Evolutionary conservation across 2,888 invertebrate species (phyloP).

Genomic region (Dermolepida albohirtum): DNA sequence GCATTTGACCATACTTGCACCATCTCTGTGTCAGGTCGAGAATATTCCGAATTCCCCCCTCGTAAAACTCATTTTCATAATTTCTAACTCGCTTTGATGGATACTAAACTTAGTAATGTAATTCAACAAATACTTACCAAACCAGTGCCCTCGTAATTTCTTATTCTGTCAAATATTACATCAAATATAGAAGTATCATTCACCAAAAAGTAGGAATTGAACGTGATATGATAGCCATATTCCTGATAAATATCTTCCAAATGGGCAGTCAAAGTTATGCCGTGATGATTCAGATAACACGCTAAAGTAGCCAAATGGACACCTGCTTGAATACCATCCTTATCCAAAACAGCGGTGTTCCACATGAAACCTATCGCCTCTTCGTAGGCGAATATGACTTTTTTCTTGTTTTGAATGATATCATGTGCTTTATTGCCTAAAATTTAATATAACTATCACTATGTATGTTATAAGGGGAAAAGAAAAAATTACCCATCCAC

Average conservation of each 20-base stretch:
- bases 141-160: conserved; percentile 76
- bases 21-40: too few species aligned
- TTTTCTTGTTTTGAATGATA: conserved; percentile 76
- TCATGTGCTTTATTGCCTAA: conserved; percentile 81
- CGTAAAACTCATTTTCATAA: too few species aligned
- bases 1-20: too few species aligned
- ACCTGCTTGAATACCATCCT: conserved; percentile 95
- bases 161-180: conserved; percentile 83
- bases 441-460: conserved; percentile 38
- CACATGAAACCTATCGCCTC: conserved; percentile 99
- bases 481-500: conserved; percentile 85
- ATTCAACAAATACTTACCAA: conserved; percentile 66
- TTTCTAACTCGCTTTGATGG: too few species aligned
- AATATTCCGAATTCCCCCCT: too few species aligned
- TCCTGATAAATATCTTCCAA: conserved; percentile 81
- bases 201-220: conserved; percentile 92
- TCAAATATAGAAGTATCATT: conserved; percentile 77
- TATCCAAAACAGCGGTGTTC: conserved; percentile 88
- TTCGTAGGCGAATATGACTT: conserved; percentile 94
- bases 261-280: conserved; percentile 71
- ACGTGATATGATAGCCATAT: conserved; percentile 91
- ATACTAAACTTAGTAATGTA: too few species aligned
- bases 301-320: conserved; percentile 82
- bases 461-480: too few species aligned
- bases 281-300: conserved; percentile 74